Base-by-base conservation (phyloP, 2,797 vertebrate genomes). In the Acomys russatus region DNA sequence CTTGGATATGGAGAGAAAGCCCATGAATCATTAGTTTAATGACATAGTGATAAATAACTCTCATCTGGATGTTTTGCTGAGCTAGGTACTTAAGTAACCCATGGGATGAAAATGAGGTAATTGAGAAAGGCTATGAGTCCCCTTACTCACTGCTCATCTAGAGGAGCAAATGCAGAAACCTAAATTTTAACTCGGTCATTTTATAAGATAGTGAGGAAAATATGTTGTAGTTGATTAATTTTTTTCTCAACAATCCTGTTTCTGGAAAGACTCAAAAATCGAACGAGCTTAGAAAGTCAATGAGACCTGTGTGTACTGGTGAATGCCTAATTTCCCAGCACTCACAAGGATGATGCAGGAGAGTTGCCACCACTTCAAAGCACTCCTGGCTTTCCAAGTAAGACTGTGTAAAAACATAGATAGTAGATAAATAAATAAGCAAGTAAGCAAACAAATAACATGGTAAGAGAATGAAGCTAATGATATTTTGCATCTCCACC, bases 1-100 rank as follows among this genome's bases (percentile, higher is more conserved):
- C 44, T 44, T 54, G 68, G 79, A 71, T 74, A 76, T 59, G 80
- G 76, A 92, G 90, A 61, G 38, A 88, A 59, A 88, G 92, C 90
- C 88, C 49, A 35, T 22, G 74, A 61, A 61, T 94, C 86, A 78
- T 92, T 79, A 92, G 28, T 86, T 93, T 86, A 90, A 94, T 92
- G 83, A 89, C 54, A 66, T 28, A 87, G n/a, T 80, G 54, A 94
- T 90, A 68, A 95, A 77, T 82, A 92, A 94, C 70, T 59, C n/a
- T 94, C 94, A 95, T 92, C 51, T 87, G 91, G 90, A 63, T 92
- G 94, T 88, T 88, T 85, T 96, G 86, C 78, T 89, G 80, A 95
- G 74, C 80, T 94, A 44, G 79, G 92, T 94, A 85, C 71, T 94
- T 95, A 90, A 92, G 64, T 30, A 91, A 86, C 86, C 63, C 88